phyloP scores from a whole-genome alignment of 2,797 vertebrate genomes.

The Brotula barbata region DNA sequence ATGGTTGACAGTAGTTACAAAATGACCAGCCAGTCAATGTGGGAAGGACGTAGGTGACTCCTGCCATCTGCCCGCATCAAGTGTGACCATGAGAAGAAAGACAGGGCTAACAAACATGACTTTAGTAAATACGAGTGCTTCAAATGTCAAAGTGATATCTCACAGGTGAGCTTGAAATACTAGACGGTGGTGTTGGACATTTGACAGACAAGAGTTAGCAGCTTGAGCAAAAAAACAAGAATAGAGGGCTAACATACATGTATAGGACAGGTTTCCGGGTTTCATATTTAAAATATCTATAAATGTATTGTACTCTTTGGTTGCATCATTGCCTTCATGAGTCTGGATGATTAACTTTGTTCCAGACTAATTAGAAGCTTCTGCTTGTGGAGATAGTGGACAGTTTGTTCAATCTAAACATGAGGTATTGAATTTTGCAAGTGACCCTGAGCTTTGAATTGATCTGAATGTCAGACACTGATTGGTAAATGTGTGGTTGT shows the following conservation, averaged over 20 bases:
- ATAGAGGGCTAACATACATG: background rate
- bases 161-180: slow-evolving; percentile 62
- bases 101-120: background rate
- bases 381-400: slow-evolving; percentile 48
- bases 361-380: slow-evolving; percentile 35
- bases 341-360: slow-evolving; percentile 5
- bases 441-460: slow-evolving; percentile 43
- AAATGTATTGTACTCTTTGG: slow-evolving; percentile 21
- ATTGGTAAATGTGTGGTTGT: slow-evolving; percentile 48
- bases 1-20: slow-evolving; percentile 47
- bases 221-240: slow-evolving; percentile 10
- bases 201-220: slow-evolving; percentile 42
- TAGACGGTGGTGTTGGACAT: slow-evolving; percentile 48
- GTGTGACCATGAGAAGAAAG: slow-evolving; percentile 28
- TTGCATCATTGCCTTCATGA: slow-evolving; percentile 2
- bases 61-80: slow-evolving; percentile 57
- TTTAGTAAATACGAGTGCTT: slow-evolving; percentile 32
- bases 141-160: slow-evolving; percentile 52
- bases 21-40: slow-evolving; percentile 47
- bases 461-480: slow-evolving; percentile 51
- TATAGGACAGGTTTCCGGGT: no score
- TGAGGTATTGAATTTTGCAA: slow-evolving; percentile 59
- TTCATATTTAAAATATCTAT: slow-evolving; percentile 31
- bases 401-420: slow-evolving; percentile 34
- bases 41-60: slow-evolving; percentile 48